Base-by-base conservation (phyloP, 1,140 invertebrate species). In the Listronotus bonariensis region DNA sequence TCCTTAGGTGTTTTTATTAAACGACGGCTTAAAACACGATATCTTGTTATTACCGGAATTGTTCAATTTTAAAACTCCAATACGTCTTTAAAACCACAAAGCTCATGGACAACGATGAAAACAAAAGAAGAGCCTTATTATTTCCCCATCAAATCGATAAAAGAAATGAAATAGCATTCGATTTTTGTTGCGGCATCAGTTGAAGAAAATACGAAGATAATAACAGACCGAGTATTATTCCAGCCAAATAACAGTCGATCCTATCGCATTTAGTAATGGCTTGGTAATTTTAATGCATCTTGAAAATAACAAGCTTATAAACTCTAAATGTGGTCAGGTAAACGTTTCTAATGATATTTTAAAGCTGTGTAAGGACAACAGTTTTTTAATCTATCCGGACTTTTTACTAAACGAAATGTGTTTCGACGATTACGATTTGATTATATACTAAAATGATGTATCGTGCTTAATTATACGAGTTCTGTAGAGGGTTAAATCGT, bases 161-260 rank as follows among this genome's bases (percentile, higher is more conserved):
- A 62, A 61, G 59, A 62, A 62, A 62, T 62, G 49, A 62, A 62
- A 62, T 62, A 62, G 49, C 59, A 34, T 62, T 62, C 59, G 59
- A 62, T 38, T 53, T 62, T 62, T 62, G 31, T 52, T 45, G 36
- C 32, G 8, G 38, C 15, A 43, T 32, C 51, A 52, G 45, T 49
- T 26, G 45, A 51, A 36, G 31, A 45, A 51, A 51, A 49, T 31
- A 60, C 57, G 57, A 60, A 54, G 6, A 18, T 60, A 62, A 62
- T 62, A 38, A 62, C 49, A 52, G 48, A 52, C 46, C 12, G 12
- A 48, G 59, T 34, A 53, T 62, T 43, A 62, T 62, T 62, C 52
- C 52, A 43, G 14, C 59, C 40, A 45, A 59, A 62, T 62, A 48
- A 48, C 45, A 48, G 45, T 20, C 45, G 15, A 48, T 36, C 34